phyloP scores from a whole-genome alignment of 2,797 vertebrate species.

The Acrossocheilus fasciatus region DNA sequence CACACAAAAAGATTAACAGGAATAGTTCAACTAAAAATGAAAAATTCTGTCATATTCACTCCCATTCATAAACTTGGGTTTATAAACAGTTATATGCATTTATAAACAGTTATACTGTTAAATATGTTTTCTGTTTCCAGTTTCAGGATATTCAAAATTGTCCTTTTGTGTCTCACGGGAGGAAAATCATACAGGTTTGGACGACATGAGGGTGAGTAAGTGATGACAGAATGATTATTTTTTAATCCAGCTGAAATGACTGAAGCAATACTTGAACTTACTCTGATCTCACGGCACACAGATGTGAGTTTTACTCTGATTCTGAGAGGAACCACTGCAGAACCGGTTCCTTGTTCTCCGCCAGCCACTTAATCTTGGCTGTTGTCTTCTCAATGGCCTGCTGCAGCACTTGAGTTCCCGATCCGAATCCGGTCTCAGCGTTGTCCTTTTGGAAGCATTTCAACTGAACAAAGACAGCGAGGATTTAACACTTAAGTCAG shows the following conservation, averaged over 20 bases:
- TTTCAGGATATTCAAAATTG: neutral
- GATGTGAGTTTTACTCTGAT: slow-evolving; percentile 56
- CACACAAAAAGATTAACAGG: neutral
- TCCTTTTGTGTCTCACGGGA: neutral
- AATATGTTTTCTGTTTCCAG: neutral
- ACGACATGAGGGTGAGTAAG: neutral
- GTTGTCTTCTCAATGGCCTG: slow-evolving; percentile 90
- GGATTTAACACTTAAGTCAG: neutral
- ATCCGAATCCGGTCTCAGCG: slow-evolving; percentile 84
- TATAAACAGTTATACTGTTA: neutral
- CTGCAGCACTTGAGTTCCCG: slow-evolving; percentile 84
- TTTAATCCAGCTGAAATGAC: neutral
- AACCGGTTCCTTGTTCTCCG: slow-evolving; percentile 78
- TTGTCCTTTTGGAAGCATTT: slow-evolving; percentile 86
- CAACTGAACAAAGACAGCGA: slow-evolving; percentile 74
- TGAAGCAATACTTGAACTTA: neutral
- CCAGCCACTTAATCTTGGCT: slow-evolving; percentile 91
- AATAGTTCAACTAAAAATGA: neutral
- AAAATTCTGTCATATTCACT: neutral
- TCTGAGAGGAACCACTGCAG: slow-evolving; percentile 79
- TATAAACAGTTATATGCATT: neutral
- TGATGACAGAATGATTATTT: neutral
- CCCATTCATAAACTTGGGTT: neutral
- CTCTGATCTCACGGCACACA: neutral
- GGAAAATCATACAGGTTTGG: neutral